Evolutionary conservation across 2,113 vertebrate species (phyloP).

Genomic region (Ctenodactylus gundi): DNA sequence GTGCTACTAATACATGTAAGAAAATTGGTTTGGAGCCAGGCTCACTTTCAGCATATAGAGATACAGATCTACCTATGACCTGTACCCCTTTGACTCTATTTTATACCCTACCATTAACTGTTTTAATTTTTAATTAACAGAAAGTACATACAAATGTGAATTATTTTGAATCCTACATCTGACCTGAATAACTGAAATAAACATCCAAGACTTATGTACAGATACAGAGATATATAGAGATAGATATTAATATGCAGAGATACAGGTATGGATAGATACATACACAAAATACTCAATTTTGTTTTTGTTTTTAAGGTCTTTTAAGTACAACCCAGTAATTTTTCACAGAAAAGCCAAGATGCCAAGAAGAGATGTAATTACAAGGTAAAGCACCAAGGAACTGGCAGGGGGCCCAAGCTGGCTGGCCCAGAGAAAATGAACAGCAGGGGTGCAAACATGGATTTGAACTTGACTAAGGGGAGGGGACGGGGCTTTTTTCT

Average conservation of each 20-base stretch:
- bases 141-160: too few species aligned
- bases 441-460: not conserved
- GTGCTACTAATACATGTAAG: not conserved
- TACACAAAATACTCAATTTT: not conserved
- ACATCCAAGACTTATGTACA: too few species aligned
- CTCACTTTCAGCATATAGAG: not conserved
- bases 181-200: too few species aligned
- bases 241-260: too few species aligned
- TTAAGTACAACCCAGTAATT: not conserved
- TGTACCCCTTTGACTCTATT: too few species aligned
- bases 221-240: too few species aligned
- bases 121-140: too few species aligned
- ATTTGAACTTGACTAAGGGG: not conserved
- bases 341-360: constrained; percentile 9
- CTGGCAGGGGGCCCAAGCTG: not conserved
- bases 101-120: too few species aligned
- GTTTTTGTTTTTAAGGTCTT: constrained; percentile 13
- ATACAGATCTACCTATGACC: too few species aligned
- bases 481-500: not conserved
- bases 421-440: not conserved
- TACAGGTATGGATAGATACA: not conserved
- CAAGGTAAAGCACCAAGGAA: not conserved
- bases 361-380: constrained; percentile 32
- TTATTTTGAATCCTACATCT: too few species aligned
- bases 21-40: not conserved